These are phyloP conservation scores for Hypotaenidia philippensis DNA, from an alignment of 2,797 vertebrate species.

Conservation along the genomic window DNA sequence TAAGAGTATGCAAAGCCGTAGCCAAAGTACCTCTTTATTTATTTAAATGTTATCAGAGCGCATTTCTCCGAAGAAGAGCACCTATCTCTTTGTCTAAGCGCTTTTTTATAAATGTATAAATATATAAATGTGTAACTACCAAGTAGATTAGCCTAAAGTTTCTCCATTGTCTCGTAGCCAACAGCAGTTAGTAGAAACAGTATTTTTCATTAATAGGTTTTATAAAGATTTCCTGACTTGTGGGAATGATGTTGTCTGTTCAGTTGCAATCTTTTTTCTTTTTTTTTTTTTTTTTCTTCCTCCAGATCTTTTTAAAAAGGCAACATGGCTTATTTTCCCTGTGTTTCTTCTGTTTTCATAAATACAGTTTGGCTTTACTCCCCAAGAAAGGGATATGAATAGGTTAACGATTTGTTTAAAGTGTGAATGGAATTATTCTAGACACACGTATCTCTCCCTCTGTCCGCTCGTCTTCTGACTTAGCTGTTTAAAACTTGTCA, in stretches of 20 bases:
- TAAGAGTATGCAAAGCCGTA: conserved; percentile 73
- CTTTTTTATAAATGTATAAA: conserved; percentile 43
- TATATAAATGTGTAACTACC: conserved; percentile 18
- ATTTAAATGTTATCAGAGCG: conserved; percentile 72
- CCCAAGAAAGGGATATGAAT: not conserved
- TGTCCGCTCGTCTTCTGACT: not conserved
- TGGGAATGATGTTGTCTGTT: not conserved
- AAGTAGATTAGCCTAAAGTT: not conserved
- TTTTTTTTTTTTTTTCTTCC: not conserved
- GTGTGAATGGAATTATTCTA: not conserved
- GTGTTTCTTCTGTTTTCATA: not conserved
- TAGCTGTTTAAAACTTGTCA: not conserved
- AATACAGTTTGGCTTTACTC: not conserved
- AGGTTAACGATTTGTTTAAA: not conserved
- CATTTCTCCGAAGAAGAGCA: conserved; percentile 61
- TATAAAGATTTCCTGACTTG: not conserved
- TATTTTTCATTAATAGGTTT: not conserved
- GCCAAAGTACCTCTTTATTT: conserved; percentile 66
- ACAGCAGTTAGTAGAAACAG: conserved; percentile 19
- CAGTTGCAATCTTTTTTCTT: not conserved
- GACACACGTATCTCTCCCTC: not conserved
- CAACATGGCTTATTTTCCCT: not conserved
- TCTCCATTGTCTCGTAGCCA: conserved; percentile 18
- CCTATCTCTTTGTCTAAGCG: conserved; percentile 64
- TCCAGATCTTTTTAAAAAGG: not conserved